Evolutionary conservation across 1,140 invertebrate species (phyloP).

Genomic region (Goniozus legneri): DNA sequence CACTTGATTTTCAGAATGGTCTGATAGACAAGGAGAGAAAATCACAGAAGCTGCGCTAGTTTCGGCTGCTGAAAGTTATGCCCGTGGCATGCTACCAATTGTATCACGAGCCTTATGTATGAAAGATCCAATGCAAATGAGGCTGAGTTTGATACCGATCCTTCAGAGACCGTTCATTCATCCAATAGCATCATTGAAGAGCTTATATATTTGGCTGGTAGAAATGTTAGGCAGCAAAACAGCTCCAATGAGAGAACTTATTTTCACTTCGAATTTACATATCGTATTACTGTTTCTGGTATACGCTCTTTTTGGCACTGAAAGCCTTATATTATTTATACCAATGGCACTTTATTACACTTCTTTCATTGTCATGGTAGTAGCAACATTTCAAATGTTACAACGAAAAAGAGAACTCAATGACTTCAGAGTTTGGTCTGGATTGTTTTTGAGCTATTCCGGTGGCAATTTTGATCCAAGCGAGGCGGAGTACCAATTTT

Average conservation of each 20-base stretch:
- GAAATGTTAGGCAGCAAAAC: conserved; percentile 59
- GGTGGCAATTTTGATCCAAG: conserved; percentile 68
- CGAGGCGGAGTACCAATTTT: conserved; percentile 75
- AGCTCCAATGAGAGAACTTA: conserved; percentile 51
- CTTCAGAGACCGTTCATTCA: conserved; percentile 69
- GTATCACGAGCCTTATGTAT: conserved; percentile 72
- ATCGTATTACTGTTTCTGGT: conserved; percentile 64
- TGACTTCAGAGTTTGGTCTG: conserved; percentile 76
- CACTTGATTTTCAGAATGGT: conserved; percentile 38
- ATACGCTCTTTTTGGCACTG: conserved; percentile 65
- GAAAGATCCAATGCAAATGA: conserved; percentile 61
- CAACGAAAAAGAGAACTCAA: conserved; percentile 69
- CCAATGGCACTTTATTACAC: conserved; percentile 69
- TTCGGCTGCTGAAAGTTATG: conserved; percentile 76
- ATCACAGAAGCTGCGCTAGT: conserved; percentile 77
- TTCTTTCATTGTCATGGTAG: conserved; percentile 69
- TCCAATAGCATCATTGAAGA: conserved; percentile 65
- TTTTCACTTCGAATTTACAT: conserved; percentile 62
- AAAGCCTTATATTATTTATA: conserved; percentile 64
- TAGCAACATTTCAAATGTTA: conserved; percentile 77
- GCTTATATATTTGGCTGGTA: conserved; percentile 65
- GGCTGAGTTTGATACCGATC: conserved; percentile 66
- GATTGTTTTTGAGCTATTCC: conserved; percentile 70
- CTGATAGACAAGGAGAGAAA: conserved; percentile 63
- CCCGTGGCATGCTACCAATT: conserved; percentile 71